These are phyloP conservation scores for Cantharis flavilabris DNA, from an alignment of 2,888 invertebrate genomes.

Conservation along the genomic window DNA sequence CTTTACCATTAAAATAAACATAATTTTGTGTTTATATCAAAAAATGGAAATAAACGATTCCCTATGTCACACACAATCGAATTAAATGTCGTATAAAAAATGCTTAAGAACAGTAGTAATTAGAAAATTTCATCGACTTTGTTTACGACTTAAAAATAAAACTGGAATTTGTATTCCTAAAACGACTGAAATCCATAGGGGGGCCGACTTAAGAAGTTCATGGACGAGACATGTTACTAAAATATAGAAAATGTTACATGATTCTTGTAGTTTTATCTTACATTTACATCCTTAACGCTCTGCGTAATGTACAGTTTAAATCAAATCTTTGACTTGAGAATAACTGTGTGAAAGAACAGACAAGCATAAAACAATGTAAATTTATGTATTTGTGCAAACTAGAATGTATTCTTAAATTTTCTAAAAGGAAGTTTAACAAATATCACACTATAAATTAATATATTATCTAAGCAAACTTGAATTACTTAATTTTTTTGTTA, in stretches of 20 bases:
- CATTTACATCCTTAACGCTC: constrained; percentile 20
- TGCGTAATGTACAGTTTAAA: not conserved
- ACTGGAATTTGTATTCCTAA: constrained; percentile 47
- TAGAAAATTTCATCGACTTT: constrained; percentile 48
- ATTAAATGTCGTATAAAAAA: constrained; percentile 8
- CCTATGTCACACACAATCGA: not conserved
- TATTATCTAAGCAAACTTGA: not conserved
- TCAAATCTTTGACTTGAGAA: constrained; percentile 1
- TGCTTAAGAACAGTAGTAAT: constrained; percentile 45
- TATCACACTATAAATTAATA: not conserved
- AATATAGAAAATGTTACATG: constrained; percentile 45
- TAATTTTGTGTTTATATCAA: not conserved
- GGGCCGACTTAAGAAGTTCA: constrained; percentile 48
- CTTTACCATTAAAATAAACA: not conserved
- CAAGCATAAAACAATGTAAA: not conserved
- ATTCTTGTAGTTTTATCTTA: constrained; percentile 26
- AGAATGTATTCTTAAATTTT: not conserved
- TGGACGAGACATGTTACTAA: constrained; percentile 52
- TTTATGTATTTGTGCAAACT: constrained; percentile 1
- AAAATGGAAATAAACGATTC: not conserved
- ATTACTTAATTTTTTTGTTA: not conserved
- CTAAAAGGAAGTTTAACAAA: not conserved
- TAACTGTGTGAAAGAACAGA: not conserved
- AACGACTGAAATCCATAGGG: constrained; percentile 46
- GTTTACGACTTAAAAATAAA: constrained; percentile 42